Percentiles rank a stretch among this genome's conserved stretches.
Conservation (phyloP, 2,113 vertebrate species). For the Microcebus griseorufus region DNA sequence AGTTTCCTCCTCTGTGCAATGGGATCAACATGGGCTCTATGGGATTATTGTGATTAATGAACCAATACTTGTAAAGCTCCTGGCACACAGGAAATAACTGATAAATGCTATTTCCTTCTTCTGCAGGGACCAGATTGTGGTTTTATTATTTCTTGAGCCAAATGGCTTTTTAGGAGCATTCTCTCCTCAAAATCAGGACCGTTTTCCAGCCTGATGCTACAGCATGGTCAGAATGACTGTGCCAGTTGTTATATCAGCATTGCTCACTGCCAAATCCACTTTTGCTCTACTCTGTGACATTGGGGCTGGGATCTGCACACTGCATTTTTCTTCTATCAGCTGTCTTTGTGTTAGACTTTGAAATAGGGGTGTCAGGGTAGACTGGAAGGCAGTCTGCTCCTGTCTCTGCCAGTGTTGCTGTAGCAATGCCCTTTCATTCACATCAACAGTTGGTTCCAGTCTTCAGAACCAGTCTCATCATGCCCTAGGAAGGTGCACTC, state of each 20-base stretch:
- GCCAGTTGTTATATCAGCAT: background rate
- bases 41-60: background rate
- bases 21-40: background rate
- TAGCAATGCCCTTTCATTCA: background rate
- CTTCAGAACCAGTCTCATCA: background rate
- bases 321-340: background rate
- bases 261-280: background rate
- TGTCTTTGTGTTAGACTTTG: background rate
- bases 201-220: background rate
- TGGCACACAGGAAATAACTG: background rate
- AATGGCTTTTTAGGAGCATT: background rate
- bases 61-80: background rate
- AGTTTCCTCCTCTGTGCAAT: background rate
- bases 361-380: accelerated
- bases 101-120: background rate
- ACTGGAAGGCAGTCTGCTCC: background rate
- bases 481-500: no score
- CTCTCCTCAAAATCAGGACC: background rate
- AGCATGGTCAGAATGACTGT: background rate
- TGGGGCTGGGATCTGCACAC: background rate
- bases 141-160: background rate
- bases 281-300: background rate
- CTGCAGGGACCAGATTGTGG: background rate
- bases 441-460: background rate
- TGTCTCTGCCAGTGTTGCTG: background rate